These are phyloP conservation scores for Serrognathus titanus DNA, from an alignment of 2,888 invertebrate genomes.

Conservation along the genomic window DNA sequence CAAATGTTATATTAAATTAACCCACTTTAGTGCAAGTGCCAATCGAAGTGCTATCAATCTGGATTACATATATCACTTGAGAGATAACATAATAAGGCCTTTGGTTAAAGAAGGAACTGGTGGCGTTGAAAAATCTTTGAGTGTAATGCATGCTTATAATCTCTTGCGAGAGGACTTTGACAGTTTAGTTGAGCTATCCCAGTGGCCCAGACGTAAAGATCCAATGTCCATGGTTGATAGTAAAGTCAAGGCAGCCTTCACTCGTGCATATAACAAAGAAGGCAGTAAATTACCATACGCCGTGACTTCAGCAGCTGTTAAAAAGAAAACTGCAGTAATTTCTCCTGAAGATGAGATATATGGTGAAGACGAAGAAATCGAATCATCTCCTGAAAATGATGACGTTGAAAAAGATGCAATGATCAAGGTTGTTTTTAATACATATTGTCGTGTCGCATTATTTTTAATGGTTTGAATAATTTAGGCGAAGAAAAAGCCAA, in stretches of 20 bases:
- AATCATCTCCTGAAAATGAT: slow-evolving; percentile 54
- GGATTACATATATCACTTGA: slow-evolving; percentile 82
- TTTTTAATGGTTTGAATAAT: slow-evolving; percentile 1
- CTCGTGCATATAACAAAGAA: slow-evolving; percentile 87
- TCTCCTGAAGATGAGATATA: slow-evolving; percentile 47
- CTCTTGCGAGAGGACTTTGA: slow-evolving; percentile 90
- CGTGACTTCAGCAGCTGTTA: slow-evolving; percentile 57
- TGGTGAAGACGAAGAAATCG: slow-evolving; percentile 43
- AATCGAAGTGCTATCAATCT: slow-evolving; percentile 78
- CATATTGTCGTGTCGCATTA: not conserved
- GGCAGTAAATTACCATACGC: slow-evolving; percentile 76
- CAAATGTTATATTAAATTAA: too few relatives aligned
- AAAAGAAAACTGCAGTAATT: slow-evolving; percentile 53
- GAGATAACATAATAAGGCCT: slow-evolving; percentile 73
- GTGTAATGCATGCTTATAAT: slow-evolving; percentile 78
- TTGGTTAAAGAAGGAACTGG: slow-evolving; percentile 66
- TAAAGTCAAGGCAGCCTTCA: slow-evolving; percentile 90
- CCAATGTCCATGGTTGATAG: slow-evolving; percentile 73
- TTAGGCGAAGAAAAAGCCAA: slow-evolving; percentile 21
- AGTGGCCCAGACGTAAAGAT: slow-evolving; percentile 79
- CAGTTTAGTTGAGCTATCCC: slow-evolving; percentile 76
- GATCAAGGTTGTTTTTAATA: slow-evolving; percentile 62
- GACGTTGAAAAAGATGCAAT: slow-evolving; percentile 69
- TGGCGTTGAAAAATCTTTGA: slow-evolving; percentile 69
- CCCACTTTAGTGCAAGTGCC: slow-evolving; percentile 65